Conservation (phyloP, 37 sponge, comb jelly and placozoan species). For the Ephydatia muelleri region DNA sequence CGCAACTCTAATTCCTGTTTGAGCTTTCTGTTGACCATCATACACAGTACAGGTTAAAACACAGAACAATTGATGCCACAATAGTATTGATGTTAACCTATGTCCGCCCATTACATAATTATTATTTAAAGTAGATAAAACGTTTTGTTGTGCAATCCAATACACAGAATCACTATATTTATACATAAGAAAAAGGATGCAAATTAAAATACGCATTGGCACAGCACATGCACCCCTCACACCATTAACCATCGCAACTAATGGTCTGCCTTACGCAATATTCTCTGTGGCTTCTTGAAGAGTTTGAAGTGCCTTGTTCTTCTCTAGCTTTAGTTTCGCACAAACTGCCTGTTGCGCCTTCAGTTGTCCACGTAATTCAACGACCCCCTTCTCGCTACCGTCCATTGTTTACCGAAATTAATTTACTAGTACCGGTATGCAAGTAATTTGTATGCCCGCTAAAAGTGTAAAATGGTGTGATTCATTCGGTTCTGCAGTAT, state of each 20-base stretch:
- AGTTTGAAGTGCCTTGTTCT: not conserved
- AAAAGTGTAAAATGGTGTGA: not conserved
- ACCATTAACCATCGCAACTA: no score
- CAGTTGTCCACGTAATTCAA: slow-evolving; percentile 27
- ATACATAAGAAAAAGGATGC: no score
- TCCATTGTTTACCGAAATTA: not conserved
- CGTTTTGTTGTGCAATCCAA: no score
- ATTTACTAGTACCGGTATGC: not conserved
- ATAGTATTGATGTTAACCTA: no score
- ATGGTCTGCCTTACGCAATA: not conserved
- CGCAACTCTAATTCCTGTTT: slow-evolving; percentile 34
- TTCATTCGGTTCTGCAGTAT: no score
- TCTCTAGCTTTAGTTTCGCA: slow-evolving; percentile 23
- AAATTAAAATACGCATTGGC: not conserved
- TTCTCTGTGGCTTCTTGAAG: not conserved
- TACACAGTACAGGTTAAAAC: not conserved
- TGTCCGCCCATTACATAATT: no score
- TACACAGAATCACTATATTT: no score
- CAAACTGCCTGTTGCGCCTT: slow-evolving; percentile 35
- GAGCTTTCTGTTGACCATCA: slow-evolving; percentile 6
- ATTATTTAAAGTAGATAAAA: no score
- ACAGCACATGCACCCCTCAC: slow-evolving; percentile 7
- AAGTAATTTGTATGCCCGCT: not conserved
- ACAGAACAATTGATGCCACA: not conserved
- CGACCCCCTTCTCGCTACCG: not conserved